These are phyloP conservation scores for Distichodus sexfasciatus DNA, from an alignment of 2,797 vertebrate species.

Conservation along the genomic window DNA sequence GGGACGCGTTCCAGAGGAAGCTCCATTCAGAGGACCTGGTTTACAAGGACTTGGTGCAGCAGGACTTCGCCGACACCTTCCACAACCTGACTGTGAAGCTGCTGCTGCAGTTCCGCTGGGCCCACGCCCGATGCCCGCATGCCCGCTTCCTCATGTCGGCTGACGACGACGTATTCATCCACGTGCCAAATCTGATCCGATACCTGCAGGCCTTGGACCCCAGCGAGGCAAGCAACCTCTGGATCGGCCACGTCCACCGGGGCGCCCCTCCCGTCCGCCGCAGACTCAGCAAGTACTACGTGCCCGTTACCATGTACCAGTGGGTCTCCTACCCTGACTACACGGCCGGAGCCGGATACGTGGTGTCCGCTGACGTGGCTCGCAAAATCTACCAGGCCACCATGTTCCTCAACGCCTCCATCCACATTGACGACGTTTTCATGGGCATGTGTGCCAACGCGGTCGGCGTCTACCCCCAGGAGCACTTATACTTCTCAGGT, in stretches of 20 bases:
- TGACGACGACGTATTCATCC: conserved; percentile 92
- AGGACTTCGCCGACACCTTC: conserved; percentile 89
- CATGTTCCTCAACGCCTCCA: conserved; percentile 79
- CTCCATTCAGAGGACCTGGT: conserved; percentile 74
- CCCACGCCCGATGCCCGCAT: conserved; percentile 80
- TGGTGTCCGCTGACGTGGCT: conserved; percentile 85
- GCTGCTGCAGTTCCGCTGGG: conserved; percentile 89
- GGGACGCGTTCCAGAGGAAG: conserved; percentile 61
- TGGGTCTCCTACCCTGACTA: conserved; percentile 93
- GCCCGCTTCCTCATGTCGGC: conserved; percentile 91
- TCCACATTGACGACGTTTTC: conserved; percentile 96
- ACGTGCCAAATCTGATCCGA: conserved; percentile 86
- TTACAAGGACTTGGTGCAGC: conserved; percentile 84
- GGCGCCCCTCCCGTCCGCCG: conserved; percentile 83
- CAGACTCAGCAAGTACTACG: conserved; percentile 87
- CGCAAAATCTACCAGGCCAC: conserved; percentile 85
- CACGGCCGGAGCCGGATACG: conserved; percentile 87
- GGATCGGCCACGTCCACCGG: conserved; percentile 88
- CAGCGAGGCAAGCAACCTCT: conserved; percentile 76
- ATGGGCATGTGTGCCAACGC: conserved; percentile 94
- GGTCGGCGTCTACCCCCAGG: conserved; percentile 81
- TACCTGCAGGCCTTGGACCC: conserved; percentile 77
- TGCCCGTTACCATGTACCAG: conserved; percentile 85
- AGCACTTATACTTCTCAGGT: conserved; percentile 87
- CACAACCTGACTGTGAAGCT: conserved; percentile 91